Percentiles rank a stretch among this genome's conserved stretches.
Conservation (phyloP, 2,797 vertebrate genomes). For the Benthosema pterotum region DNA sequence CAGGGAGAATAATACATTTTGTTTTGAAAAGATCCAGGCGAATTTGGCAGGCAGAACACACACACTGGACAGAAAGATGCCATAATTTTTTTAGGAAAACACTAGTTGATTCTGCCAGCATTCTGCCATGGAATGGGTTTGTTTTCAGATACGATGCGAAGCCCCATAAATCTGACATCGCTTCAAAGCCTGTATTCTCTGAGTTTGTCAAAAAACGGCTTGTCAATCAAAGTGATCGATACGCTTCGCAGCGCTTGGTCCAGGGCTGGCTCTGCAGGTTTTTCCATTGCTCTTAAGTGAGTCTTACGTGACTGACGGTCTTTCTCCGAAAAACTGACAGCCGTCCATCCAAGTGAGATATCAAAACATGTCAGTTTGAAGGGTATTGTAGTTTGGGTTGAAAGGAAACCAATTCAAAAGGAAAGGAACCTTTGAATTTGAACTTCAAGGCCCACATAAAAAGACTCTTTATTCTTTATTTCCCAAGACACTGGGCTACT, state of each 20-base stretch:
- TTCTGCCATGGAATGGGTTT: slow-evolving; percentile 7
- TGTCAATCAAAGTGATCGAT: slow-evolving; percentile 38
- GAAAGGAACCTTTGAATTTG: background rate
- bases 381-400: slow-evolving; percentile 16
- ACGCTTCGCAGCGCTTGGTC: slow-evolving; percentile 21
- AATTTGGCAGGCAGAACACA: slow-evolving; percentile 13
- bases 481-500: too few species aligned
- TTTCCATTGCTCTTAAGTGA: slow-evolving; percentile 22
- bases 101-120: slow-evolving; percentile 37
- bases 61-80: slow-evolving; percentile 3
- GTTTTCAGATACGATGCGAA: slow-evolving; percentile 30
- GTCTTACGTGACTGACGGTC: slow-evolving; percentile 53
- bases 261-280: slow-evolving; percentile 26
- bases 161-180: slow-evolving; percentile 31
- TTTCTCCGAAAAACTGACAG: slow-evolving; percentile 45
- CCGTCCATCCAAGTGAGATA: slow-evolving; percentile 38
- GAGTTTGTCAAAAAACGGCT: slow-evolving; percentile 21
- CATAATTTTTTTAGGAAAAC: slow-evolving; percentile 35
- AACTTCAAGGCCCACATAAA: background rate
- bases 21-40: slow-evolving; percentile 8
- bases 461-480: background rate
- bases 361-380: slow-evolving; percentile 33
- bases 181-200: slow-evolving; percentile 26
- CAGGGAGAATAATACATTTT: too few species aligned
- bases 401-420: slow-evolving; percentile 10